Conservation (phyloP, 2,797 vertebrate species). For the Aphelocoma californica region DNA sequence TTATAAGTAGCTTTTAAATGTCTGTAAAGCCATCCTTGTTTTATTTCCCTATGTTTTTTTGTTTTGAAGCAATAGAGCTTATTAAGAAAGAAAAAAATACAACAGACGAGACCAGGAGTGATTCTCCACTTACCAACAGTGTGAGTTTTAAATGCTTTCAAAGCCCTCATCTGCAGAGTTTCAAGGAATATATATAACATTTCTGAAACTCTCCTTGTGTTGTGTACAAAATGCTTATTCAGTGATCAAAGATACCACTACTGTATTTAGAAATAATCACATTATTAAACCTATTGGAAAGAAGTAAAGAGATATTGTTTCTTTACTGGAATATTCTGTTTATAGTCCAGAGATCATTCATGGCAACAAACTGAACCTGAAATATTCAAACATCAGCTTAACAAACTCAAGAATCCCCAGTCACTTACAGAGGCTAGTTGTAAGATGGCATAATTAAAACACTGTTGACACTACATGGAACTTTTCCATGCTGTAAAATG, state of each 20-base stretch:
- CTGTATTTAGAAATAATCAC: not conserved
- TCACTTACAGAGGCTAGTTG: not conserved
- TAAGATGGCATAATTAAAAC: not conserved
- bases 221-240: not conserved
- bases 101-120: not conserved
- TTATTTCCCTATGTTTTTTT: not conserved
- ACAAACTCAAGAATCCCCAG: not conserved
- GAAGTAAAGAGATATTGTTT: not conserved
- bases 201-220: not conserved
- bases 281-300: not conserved
- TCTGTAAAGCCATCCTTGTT: not conserved
- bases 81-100: not conserved
- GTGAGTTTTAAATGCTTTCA: not conserved
- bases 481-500: not conserved
- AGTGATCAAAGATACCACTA: not conserved
- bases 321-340: not conserved
- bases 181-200: not conserved
- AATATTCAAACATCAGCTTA: not conserved
- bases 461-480: not conserved
- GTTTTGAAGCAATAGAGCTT: not conserved
- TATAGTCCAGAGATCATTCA: not conserved
- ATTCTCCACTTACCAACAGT: not conserved
- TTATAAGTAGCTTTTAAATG: not conserved
- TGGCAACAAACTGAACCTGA: not conserved
- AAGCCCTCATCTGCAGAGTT: not conserved